These are phyloP conservation scores for Nyctibius bracteatus DNA, from an alignment of 2,113 vertebrate species.

Conservation along the genomic window DNA sequence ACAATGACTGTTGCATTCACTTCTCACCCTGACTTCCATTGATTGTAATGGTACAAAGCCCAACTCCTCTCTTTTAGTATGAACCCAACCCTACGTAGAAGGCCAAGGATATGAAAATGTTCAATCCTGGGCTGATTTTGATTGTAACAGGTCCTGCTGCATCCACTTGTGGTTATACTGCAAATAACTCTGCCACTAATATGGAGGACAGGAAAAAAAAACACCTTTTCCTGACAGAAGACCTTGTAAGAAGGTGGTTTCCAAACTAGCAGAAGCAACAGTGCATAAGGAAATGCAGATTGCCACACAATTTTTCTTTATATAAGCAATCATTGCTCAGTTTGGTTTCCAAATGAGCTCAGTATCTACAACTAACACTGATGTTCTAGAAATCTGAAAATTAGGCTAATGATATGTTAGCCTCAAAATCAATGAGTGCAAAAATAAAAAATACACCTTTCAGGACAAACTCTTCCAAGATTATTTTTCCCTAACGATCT, in stretches of 20 bases:
- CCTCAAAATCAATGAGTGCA: neutral
- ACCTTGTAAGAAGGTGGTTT: neutral
- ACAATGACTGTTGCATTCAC: conserved; percentile 7
- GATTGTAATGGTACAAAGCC: neutral
- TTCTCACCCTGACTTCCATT: neutral
- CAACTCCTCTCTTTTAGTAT: neutral
- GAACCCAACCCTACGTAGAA: neutral
- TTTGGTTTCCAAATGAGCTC: neutral
- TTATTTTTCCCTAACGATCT: fast-evolving
- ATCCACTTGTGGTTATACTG: neutral
- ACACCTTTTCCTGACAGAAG: neutral
- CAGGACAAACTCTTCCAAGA: neutral
- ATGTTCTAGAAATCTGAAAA: neutral
- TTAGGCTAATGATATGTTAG: neutral
- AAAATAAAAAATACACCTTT: neutral
- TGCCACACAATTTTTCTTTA: neutral
- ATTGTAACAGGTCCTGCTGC: neutral
- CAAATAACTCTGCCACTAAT: neutral
- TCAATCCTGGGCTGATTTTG: neutral
- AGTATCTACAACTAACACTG: neutral
- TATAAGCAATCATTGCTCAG: neutral
- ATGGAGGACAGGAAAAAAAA: neutral
- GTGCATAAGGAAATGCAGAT: neutral
- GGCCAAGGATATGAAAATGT: neutral
- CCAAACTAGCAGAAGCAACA: neutral